phyloP scores from a whole-genome alignment of 2,797 vertebrate genomes.

The Chiroxiphia lanceolata region DNA sequence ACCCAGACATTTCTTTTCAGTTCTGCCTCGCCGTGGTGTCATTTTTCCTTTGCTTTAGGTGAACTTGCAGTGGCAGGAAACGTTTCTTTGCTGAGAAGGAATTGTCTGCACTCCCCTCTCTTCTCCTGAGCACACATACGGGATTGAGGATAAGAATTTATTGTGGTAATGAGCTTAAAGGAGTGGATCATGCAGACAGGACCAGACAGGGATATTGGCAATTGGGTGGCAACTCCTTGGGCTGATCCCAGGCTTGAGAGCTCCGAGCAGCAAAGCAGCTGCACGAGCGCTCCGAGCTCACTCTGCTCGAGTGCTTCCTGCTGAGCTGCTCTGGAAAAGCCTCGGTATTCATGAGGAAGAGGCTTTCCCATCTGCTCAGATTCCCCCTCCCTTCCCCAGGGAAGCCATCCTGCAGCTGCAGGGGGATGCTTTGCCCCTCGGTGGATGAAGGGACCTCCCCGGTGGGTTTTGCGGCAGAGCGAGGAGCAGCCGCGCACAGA shows the following conservation, averaged over 20 bases:
- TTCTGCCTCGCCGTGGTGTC: background rate
- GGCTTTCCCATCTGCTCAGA: background rate
- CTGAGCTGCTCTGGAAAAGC: background rate
- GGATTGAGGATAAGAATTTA: background rate
- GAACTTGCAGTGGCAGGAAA: background rate
- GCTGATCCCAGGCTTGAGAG: background rate
- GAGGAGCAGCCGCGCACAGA: background rate
- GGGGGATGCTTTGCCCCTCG: background rate
- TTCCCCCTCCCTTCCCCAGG: background rate
- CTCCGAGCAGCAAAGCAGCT: accelerated
- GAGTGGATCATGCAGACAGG: background rate
- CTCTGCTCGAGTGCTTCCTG: background rate
- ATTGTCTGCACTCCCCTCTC: background rate
- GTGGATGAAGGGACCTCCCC: background rate
- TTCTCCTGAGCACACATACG: background rate
- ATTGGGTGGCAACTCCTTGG: background rate
- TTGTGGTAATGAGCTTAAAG: background rate
- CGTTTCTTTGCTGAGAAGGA: background rate
- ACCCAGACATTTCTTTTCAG: background rate
- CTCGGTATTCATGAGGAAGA: background rate
- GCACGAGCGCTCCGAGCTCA: accelerated
- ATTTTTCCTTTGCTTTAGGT: background rate
- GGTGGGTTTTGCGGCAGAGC: accelerated
- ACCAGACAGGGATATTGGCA: background rate
- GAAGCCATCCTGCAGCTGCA: background rate